Base-by-base conservation (phyloP, 2,888 invertebrate species). In the Rotaria magnacalcarata region DNA sequence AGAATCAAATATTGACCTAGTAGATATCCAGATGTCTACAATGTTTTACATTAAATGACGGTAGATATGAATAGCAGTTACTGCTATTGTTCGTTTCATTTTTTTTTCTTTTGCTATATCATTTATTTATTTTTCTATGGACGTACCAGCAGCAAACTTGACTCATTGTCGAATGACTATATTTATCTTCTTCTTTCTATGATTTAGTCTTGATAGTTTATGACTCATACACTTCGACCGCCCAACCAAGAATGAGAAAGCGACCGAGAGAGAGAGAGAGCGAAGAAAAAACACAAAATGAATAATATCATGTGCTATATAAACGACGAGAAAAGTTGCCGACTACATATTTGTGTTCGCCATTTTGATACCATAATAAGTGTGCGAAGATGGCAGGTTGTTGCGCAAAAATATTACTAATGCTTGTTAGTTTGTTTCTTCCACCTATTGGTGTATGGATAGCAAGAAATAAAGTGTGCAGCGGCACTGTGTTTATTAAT, bases 371-470 rank as follows among this genome's bases (percentile, higher is more conserved):
- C 11, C 8, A 16, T 16, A 67, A 19, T 41, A 19, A 60, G 2
- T 27, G 27, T 27, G 3, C 3, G 14, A 27, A 11, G 2, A 80
- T 80, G 80, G 80, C 80, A 19, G 80, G 80, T 8, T 8, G 14
- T 4, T 80, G 80, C 16, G n/a, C 80, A 47, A 43, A 80, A 47
- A 5, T 80, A 8, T 80, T 80, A 24, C n/a, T 80, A 5, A 47
- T 43, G 1, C 0, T 80, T 11, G 6, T 80, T n/a, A 47, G 47
- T 80, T 2, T 80, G 11, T 5, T 80, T 10, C 24, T 80, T 19
- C 80, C 80, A n/a, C 80, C 80, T 14, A 11, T 80, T 47, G 80
- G 34, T 80, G 80, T 80, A 47, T 80, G 80, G 80, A 80, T 80
- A 10, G 80, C 43, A 47, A 43, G 80, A 47, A n/a, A 80, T 80